Base-by-base conservation (phyloP, 1,140 invertebrate species). In the Zaprionus taronus region DNA sequence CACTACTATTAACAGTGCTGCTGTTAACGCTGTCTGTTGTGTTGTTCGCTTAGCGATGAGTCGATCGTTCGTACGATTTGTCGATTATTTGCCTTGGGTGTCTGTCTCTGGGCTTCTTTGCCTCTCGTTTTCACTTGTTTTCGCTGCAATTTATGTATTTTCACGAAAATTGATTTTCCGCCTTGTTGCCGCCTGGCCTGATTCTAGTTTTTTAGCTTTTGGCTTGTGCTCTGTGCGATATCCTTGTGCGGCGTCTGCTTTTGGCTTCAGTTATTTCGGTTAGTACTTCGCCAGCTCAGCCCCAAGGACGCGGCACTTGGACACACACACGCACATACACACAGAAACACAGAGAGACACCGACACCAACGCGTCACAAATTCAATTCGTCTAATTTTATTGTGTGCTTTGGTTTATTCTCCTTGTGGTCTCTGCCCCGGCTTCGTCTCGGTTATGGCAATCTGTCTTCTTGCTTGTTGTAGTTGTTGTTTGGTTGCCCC, bases 151-250 rank as follows among this genome's bases (percentile, higher is more conserved):
- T 84, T 81, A 70, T 84, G 75, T 83, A 77, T 84, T 81, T 84
- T 86, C 81, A 74, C 75, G 67, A 61, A 81, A 85, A 81, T 84
- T 84, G 82, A 84, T 84, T 84, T 84, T 84, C 82, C 64, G 51
- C 63, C n/a, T 47, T 72, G 55, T 72, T 68, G 63, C 24, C 65
- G 64, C 44, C 44, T 79, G 82, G 78, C 82, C 82, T 84, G 81
- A 61, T 84, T 80, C 38, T 61, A 47, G 26, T 38, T 60, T 9
- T 47, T 41, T 68, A 38, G 24, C 17, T 71, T 41, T 57, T 77
- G 77, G 51, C 49, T 65, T 67, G 74, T 56, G 63, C 17, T 22
- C 15, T 26, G 53, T 26, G 15, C 5, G 17, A 56, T 64, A 71
- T 75, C 70, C 68, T 77, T 78, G 83, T 69, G 65, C 66, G 62